Evolutionary conservation across 1,140 invertebrate species (phyloP), one percentile per base, ranked within the genome.

Genomic region (Oryctes rhinoceros): DNA sequence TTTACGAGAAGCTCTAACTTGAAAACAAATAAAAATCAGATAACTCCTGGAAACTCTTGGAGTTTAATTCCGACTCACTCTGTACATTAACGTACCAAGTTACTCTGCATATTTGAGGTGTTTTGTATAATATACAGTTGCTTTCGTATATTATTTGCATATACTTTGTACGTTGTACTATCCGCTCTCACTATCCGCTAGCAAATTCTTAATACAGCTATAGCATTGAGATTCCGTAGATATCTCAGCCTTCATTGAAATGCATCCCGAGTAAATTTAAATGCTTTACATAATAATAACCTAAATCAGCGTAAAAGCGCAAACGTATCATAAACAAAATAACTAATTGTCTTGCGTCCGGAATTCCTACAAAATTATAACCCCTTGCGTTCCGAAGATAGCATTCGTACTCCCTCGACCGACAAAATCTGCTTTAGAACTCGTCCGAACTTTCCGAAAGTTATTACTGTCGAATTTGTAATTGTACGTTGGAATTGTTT

Each of bases 261-360:
- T 62, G 53, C 53, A 62, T n/a, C 53, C 53, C 7, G 53, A 15
- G 53, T 62, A 62, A 13, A 62, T 62, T 62, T 62, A 62, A 13
- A 20, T 18, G 20, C 53, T 20, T 2, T 62, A 62, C 53, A 62
- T 62, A 62, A 62, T 62, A 62, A 62, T 62, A 62, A 62, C 53
- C 53, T 62, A 62, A 62, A 62, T 62, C 53, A 62, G 15, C 53
- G 53, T 62, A 62, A 62, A 62, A 62, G 53, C 53, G 20, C 53
- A 62, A 20, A 62, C 53, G 53, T 62, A 62, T 62, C 53, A 62
- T 62, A 62, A 62, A 62, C 53, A 62, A 62, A 62, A 62, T 13
- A 62, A 62, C 53, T 62, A 62, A 62, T 62, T 62, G 53, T 62
- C 15, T 62, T 62, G 53, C 53, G 53, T 62, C 53, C 53, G 53